Evolutionary conservation across 2,888 invertebrate species (phyloP), one percentile per base, ranked within the genome.

Genomic region (Augiades crinisus): DNA sequence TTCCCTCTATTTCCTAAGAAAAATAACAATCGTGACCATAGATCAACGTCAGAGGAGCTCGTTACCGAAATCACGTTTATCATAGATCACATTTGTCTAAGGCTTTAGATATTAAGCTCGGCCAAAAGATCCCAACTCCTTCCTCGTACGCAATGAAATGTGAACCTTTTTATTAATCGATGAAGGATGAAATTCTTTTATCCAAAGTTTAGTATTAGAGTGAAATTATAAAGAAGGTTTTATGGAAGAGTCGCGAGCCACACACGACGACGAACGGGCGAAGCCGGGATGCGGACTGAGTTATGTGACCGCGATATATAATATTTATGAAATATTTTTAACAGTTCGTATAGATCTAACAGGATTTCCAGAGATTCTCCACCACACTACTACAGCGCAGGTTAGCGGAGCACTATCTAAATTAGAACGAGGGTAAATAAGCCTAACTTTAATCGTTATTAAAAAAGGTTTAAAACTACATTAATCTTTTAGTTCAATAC

Each of bases 11-110:
- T 70, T 75, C 68, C 71, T 70, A 63, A 70, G 78, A 83, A 84
- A 83, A 81, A 83, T 79, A 80, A 79, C 70, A 79, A 75, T 76
- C 78, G 69, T 67, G 72, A 66, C 60, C 72, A 81, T 88, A 73
- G 73, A 84, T 88, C 88, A 84, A 70, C 69, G 74, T 70, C 77
- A 65, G 65, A 60, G 68, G 66, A 69, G 71, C 87, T 87, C 79
- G 88, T 88, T 88, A 87, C 87, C 78, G 65, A 87, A 88, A 86
- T 85, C 87, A 83, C 81, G 84, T 82, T 84, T 82, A 85, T 87
- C 87, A 85, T 87, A 85, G 81, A 87, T 87, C 86, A 86, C 87
- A 81, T 80, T 85, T 78, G 82, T 85, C 83, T 82, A 82, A 84
- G 84, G 81, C 78, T 81, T 81, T 81, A 78, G 70, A 68, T 76